Base-by-base conservation (phyloP, 92 coral and sea anemone genomes). In the Paramuricea clavata region DNA sequence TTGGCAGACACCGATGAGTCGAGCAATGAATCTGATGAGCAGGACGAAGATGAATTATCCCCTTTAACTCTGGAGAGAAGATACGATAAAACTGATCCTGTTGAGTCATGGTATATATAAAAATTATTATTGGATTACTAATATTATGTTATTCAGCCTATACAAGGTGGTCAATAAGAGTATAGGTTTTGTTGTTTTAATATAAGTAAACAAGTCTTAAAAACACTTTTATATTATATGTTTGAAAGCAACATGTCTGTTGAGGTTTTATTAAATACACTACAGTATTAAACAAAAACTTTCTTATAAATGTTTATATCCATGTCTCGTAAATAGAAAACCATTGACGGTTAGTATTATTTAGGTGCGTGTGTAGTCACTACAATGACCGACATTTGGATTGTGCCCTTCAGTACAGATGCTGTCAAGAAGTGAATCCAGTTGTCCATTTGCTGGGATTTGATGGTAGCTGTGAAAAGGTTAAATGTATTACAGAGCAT, bases 401-500 rank as follows among this genome's bases (percentile, higher is more conserved):
- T 2, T 49, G 69, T 25, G 87, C 87, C n/a, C 42, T 72, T 43
- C 83, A 83, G 36, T 83, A 43, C 52, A 31, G 87, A 70, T 85
- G 88, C 33, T 85, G 88, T 42, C 54, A 85, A 57, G 88, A 85
- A 39, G 82, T 83, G 2, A 75, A 21, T 21, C 34, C 69, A 31
- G 71, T 74, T 43, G 85, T 78, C 42, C 74, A 68, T 26, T 22
- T 26, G 68, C 64, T 76, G 39, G 31, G 34, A 43, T 86, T 39
- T 31, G 89, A 86, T 59, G 68, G 49, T 59, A 43, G 78, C n/a
- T 57, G 49, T 23, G 60, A 76, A 77, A 11, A n/a, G 0, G 57
- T 81, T 22, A 49, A 16, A 12, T 79, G 92, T 41, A 85, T 89
- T 15, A 89, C 89, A 3, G 34, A 70, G 19, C 89, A 89, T 34